A percentile compares a stretch with the other conserved stretches of the same genome.
Evolutionary conservation across 2,113 vertebrate genomes (phyloP).

Genomic region (Ursus arctos): DNA sequence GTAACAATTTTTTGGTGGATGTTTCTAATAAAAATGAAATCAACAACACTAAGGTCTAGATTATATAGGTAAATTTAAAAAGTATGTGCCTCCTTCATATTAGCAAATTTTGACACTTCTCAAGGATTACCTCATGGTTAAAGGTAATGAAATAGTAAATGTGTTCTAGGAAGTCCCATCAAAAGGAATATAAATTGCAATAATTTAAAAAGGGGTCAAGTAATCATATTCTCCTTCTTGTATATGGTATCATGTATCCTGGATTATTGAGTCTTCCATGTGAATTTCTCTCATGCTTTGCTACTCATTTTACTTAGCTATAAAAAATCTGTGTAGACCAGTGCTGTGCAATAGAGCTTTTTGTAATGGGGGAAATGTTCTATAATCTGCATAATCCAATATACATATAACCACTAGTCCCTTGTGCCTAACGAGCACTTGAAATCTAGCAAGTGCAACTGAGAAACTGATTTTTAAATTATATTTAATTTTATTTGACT

Average conservation of each 20-base stretch:
- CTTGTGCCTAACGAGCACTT: neutral
- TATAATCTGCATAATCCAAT: neutral
- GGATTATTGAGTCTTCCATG: neutral
- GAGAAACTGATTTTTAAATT: neutral
- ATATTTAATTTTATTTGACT: neutral
- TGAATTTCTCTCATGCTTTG: neutral
- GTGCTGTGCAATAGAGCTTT: neutral
- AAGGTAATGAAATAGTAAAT: neutral
- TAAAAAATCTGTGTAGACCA: neutral
- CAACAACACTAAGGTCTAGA: neutral
- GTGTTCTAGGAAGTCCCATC: neutral
- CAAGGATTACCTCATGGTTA: neutral
- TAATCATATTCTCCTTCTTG: neutral
- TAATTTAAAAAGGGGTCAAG: neutral
- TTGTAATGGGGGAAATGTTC: neutral
- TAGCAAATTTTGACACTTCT: neutral
- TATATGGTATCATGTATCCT: neutral
- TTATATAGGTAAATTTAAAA: neutral
- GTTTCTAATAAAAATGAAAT: neutral
- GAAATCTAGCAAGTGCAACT: neutral
- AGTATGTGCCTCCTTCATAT: neutral
- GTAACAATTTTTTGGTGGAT: neutral
- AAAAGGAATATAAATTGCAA: neutral
- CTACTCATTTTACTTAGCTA: neutral
- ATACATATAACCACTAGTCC: neutral